A percentile compares a stretch with the other conserved stretches of the same genome.
Evolutionary conservation across 2,797 vertebrate species (phyloP).

Genomic region (Coccyzus lansbergi): DNA sequence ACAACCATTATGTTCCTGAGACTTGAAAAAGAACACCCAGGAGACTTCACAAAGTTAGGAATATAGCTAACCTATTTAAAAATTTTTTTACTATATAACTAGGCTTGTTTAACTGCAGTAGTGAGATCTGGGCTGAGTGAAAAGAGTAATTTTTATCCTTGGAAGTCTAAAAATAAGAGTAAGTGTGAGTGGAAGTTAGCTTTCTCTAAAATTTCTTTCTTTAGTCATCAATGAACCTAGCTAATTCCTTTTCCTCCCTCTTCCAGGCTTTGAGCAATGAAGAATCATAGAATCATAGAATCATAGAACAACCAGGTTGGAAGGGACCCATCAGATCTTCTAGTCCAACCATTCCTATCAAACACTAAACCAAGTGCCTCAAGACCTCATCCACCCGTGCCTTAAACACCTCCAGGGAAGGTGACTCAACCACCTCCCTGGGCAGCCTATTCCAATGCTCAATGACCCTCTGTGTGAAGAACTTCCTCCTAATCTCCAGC

Average conservation of each 20-base stretch:
- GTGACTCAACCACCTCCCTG: no score
- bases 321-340: no score
- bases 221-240: background rate
- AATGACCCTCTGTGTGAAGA: no score
- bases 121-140: background rate
- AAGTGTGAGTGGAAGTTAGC: background rate
- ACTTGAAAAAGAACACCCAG: conserved; percentile 15
- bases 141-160: background rate
- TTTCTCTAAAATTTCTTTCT: background rate
- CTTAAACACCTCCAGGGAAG: no score
- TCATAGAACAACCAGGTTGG: no score
- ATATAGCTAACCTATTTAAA: conserved; percentile 4
- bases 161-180: background rate
- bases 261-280: background rate
- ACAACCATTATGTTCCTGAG: conserved; percentile 4
- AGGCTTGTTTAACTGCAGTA: background rate
- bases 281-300: no score
- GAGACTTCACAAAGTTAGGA: conserved; percentile 30
- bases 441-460: no score
- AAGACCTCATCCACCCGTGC: no score
- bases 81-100: background rate
- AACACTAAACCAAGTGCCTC: no score
- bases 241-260: background rate
- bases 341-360: no score
- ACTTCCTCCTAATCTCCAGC: no score